Evolutionary conservation across 2,888 invertebrate species (phyloP).

Genomic region (Trichopria drosophilae): DNA sequence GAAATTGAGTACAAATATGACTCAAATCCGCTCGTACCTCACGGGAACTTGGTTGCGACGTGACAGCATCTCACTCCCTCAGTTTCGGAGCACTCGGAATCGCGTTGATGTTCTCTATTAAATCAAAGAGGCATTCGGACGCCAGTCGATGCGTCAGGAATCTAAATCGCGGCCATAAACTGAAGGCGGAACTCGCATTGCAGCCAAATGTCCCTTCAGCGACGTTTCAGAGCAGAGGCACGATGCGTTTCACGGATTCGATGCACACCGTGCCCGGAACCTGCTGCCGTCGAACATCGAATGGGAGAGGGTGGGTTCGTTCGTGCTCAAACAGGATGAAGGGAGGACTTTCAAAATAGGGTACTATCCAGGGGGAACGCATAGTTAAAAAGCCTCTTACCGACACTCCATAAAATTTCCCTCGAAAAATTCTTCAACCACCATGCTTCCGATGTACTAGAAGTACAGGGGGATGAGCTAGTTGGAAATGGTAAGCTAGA

Average conservation of each 20-base stretch:
- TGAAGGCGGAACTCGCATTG: conserved; percentile 38
- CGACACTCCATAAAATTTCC: conserved; percentile 17
- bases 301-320: conserved; percentile 3
- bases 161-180: conserved; percentile 49
- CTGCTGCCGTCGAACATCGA: conserved; percentile 21
- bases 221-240: conserved; percentile 14
- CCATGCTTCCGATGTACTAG: too few relatives aligned
- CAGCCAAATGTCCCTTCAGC: conserved; percentile 36
- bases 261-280: conserved; percentile 31
- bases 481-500: too few relatives aligned
- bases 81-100: conserved; percentile 40
- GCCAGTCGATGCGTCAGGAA: conserved; percentile 49
- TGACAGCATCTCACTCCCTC: too few relatives aligned
- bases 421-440: neutral
- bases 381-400: conserved; percentile 22
- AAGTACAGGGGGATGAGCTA: too few relatives aligned
- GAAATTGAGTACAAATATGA: too few relatives aligned
- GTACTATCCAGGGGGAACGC: neutral
- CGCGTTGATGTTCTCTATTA: conserved; percentile 51
- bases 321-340: conserved; percentile 16
- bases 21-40: too few relatives aligned
- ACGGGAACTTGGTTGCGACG: too few relatives aligned
- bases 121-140: conserved; percentile 53
- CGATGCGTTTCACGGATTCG: neutral
- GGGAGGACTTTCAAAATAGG: conserved; percentile 1